Percentiles rank a stretch among this genome's conserved stretches.
These are phyloP conservation scores for Bubalus kerabau DNA, from an alignment of 2,113 vertebrate genomes.

Conservation along the genomic window DNA sequence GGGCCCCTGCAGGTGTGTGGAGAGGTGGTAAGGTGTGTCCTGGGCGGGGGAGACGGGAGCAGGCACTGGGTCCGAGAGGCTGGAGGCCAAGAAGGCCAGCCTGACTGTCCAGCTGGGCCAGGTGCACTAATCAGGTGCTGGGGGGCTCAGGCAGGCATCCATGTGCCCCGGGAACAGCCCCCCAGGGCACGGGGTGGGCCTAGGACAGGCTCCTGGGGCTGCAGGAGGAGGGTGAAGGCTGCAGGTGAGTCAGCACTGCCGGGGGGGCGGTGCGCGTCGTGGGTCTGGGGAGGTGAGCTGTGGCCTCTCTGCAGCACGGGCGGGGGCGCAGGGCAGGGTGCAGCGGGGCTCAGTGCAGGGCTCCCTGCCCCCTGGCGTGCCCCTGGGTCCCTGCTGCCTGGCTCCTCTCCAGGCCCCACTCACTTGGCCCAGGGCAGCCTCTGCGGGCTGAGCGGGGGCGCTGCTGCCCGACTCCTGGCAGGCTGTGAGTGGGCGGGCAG, in stretches of 20 bases:
- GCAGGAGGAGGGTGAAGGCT: not conserved
- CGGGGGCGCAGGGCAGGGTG: not conserved
- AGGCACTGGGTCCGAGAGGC: accelerated
- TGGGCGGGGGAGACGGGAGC: accelerated
- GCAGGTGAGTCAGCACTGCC: not conserved
- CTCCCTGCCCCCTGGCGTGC: not conserved
- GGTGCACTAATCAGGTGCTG: not conserved
- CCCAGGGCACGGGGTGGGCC: accelerated
- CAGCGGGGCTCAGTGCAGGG: not conserved
- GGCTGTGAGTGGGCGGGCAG: not conserved
- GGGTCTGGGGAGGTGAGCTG: no score
- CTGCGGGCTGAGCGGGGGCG: accelerated
- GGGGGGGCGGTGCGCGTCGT: accelerated
- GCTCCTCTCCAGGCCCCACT: no score
- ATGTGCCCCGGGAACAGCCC: not conserved
- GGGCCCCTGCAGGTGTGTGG: not conserved
- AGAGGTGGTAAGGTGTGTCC: not conserved
- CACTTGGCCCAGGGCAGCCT: not conserved
- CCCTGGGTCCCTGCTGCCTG: no score
- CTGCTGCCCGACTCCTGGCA: not conserved
- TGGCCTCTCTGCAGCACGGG: no score
- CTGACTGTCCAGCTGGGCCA: not conserved
- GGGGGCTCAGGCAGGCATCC: not conserved
- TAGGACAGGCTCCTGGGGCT: not conserved
- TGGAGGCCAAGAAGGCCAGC: not conserved